These are phyloP conservation scores for Mesorhabditis sp. DNA, from an alignment of 2,888 invertebrate species.

Conservation along the genomic window DNA sequence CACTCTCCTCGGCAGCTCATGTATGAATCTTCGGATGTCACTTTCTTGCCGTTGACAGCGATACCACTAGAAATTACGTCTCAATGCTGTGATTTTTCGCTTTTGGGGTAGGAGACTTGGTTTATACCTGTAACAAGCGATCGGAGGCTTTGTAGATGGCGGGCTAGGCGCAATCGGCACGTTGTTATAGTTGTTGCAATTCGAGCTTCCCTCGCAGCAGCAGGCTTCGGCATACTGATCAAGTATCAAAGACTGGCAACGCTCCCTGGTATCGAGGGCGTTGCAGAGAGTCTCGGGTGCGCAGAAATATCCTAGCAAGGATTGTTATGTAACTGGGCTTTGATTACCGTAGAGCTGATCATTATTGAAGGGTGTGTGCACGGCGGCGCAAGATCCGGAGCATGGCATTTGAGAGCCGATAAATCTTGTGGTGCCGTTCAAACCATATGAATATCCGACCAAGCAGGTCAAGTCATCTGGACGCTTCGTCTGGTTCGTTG, in stretches of 20 bases:
- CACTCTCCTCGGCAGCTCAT: background rate
- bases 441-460: background rate
- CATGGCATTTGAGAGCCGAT: background rate
- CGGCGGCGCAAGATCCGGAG: slow-evolving; percentile 2
- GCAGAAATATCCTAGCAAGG: background rate
- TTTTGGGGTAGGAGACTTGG: background rate
- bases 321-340: background rate
- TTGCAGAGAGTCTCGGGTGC: background rate
- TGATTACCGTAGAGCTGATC: background rate
- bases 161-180: background rate
- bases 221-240: background rate
- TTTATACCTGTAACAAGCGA: slow-evolving; percentile 2
- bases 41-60: background rate
- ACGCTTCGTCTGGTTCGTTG: no score
- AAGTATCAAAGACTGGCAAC: background rate
- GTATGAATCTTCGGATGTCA: background rate
- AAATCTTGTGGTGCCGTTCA: background rate
- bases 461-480: background rate
- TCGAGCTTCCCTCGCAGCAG: background rate
- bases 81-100: background rate
- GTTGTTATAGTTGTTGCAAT: background rate
- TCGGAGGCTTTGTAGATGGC: background rate
- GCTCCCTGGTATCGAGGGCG: background rate
- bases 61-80: background rate
- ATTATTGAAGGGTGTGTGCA: background rate